A percentile compares a stretch with the other conserved stretches of the same genome.
phyloP scores from a whole-genome alignment of 2,113 vertebrate genomes.

The Mugil cephalus region DNA sequence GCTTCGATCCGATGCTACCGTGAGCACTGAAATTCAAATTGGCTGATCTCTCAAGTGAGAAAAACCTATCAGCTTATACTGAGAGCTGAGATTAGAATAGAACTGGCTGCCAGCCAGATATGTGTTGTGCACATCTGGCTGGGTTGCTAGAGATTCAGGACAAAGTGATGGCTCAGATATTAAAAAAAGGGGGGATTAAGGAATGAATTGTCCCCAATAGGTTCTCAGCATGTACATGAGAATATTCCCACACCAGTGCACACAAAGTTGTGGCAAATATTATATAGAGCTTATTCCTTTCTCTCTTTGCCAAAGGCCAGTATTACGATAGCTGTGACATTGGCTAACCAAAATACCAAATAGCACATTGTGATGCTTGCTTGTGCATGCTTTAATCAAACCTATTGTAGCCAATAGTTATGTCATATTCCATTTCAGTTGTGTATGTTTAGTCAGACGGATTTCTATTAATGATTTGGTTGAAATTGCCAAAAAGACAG shows the following conservation, averaged over 20 bases:
- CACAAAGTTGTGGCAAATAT: slow-evolving; percentile 10
- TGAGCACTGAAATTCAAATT: slow-evolving; percentile 56
- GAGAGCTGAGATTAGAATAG: slow-evolving; percentile 69
- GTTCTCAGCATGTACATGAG: slow-evolving; percentile 46
- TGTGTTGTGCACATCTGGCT: slow-evolving; percentile 71
- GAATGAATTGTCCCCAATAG: slow-evolving; percentile 44
- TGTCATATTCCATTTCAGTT: slow-evolving; percentile 28
- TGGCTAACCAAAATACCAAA: slow-evolving; percentile 47
- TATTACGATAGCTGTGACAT: slow-evolving; percentile 6
- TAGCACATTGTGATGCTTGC: slow-evolving; percentile 55
- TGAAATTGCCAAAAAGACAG: not conserved
- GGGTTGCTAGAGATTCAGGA: slow-evolving; percentile 53
- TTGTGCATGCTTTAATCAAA: slow-evolving; percentile 69
- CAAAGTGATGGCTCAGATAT: slow-evolving; percentile 51
- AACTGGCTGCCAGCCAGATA: slow-evolving; percentile 74
- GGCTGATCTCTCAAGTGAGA: slow-evolving; percentile 57
- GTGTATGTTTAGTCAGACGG: not conserved
- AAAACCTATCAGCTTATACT: slow-evolving; percentile 62
- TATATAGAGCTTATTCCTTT: not conserved
- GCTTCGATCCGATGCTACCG: slow-evolving; percentile 16
- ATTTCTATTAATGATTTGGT: slow-evolving; percentile 13
- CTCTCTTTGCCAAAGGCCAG: not conserved
- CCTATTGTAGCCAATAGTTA: slow-evolving; percentile 14
- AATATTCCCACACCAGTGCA: slow-evolving; percentile 25
- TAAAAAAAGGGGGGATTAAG: slow-evolving; percentile 48